Evolutionary conservation across 2,797 vertebrate species (phyloP).

Genomic region (Lophura swinhoii): DNA sequence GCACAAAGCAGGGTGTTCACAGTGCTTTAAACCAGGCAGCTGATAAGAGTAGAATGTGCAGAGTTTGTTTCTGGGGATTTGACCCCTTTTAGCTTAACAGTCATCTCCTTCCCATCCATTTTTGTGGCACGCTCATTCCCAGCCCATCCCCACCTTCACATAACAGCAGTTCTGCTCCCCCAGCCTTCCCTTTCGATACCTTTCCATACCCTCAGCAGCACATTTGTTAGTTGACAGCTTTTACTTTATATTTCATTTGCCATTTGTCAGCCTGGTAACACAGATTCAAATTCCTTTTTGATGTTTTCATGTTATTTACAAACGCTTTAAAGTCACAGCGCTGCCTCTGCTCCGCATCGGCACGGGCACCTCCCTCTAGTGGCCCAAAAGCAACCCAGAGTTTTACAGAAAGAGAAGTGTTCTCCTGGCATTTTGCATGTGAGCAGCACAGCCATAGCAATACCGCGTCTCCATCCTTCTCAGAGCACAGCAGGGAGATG

Average conservation of each 20-base stretch:
- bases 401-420: fast-evolving
- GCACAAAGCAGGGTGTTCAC: background rate
- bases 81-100: background rate
- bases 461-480: background rate
- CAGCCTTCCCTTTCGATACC: background rate
- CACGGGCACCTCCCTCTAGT: constrained; percentile 52
- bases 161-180: background rate
- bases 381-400: background rate
- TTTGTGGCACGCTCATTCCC: fast-evolving
- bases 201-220: background rate
- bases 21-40: fast-evolving
- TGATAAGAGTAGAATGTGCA: background rate
- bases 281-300: constrained; percentile 31
- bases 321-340: background rate
- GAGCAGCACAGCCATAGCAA: fast-evolving
- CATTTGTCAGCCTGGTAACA: constrained; percentile 49
- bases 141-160: background rate
- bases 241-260: constrained; percentile 66
- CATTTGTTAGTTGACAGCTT: constrained; percentile 51
- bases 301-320: constrained; percentile 49
- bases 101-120: background rate
- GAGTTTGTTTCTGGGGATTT: background rate
- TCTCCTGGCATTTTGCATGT: background rate
- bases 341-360: background rate
- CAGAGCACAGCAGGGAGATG: background rate